Base-by-base conservation (phyloP, 23 tunicate genomes). In the Corella eumyota region DNA sequence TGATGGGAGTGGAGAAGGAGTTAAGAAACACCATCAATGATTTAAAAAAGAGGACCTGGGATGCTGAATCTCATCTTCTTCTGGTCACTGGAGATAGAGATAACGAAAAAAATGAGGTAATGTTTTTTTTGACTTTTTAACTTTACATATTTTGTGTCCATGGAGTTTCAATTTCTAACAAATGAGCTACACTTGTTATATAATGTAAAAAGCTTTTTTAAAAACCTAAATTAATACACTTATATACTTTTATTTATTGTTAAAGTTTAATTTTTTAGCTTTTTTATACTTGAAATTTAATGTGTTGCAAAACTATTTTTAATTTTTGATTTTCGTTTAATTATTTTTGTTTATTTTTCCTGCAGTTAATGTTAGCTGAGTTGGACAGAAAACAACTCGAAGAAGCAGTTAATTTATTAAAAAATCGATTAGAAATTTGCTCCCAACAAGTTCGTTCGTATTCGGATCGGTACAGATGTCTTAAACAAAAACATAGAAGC, bases 401-500 rank as follows among this genome's bases (percentile, higher is more conserved):
- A 62, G 94, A 84, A 34, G 77, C 80, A 0, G 72, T 80, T 9
- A 69, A 75, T 13, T 60, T 84, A 58, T n/a, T 84, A 68, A 34
- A 73, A 17, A 48, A 51, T 9, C 50, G 69, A 30, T 21, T 84
- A 63, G 73, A 70, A 44, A 23, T 58, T 20, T 69, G 36, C 36
- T 28, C 72, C 3, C 28, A 55, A 9, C 81, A 75, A 84, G 25
- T 59, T 4, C 77, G 81, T 24, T 2, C 58, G 1, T 56, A 62
- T 34, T 55, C 58, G 4, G 81, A 84, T 34, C 63, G 64, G 47
- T 84, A 84, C 67, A 76, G 65, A 44, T 69, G 64, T 48, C 61
- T 84, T 22, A 84, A 84, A 44, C 76, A 62, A 34, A 84, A 84
- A 50, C 94, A 84, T 36, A 69, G 61, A 36, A 69, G 63, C 34